Evolutionary conservation across 2,888 invertebrate genomes (phyloP).

Genomic region (Brassicogethes aeneus): DNA sequence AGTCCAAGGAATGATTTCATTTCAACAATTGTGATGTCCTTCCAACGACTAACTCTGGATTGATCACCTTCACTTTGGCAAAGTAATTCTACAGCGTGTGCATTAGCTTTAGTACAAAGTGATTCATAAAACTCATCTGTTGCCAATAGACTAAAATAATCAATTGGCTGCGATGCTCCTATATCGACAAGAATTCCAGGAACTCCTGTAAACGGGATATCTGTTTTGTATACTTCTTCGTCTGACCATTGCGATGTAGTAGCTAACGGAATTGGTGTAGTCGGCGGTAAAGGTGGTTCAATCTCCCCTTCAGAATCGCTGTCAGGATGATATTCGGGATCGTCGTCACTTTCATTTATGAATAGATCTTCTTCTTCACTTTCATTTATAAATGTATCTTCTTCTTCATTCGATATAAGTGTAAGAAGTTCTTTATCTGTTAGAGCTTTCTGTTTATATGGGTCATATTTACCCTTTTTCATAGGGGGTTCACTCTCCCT

Average conservation of each 20-base stretch:
- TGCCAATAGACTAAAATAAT: conserved; percentile 14
- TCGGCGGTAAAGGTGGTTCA: neutral
- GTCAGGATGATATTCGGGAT: conserved; percentile 5
- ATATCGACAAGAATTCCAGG: too few relatives aligned
- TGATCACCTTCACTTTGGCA: conserved; percentile 10
- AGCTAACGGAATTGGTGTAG: neutral
- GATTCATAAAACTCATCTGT: conserved; percentile 12
- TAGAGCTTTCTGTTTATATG: conserved; percentile 1
- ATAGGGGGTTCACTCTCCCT: too few relatives aligned
- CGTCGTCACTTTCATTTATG: conserved; percentile 9
- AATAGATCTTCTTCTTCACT: too few relatives aligned
- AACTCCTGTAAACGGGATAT: too few relatives aligned
- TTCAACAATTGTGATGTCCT: conserved; percentile 21
- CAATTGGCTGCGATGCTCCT: too few relatives aligned
- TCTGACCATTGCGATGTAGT: neutral
- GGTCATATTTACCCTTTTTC: conserved; percentile 2
- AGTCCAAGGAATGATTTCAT: conserved; percentile 31
- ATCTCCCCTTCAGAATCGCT: too few relatives aligned
- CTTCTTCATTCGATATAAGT: too few relatives aligned
- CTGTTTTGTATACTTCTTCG: too few relatives aligned
- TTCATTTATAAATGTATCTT: too few relatives aligned
- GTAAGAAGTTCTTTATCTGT: conserved; percentile 5
- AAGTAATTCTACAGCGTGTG: conserved; percentile 13
- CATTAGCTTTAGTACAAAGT: conserved; percentile 6
- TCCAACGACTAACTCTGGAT: conserved; percentile 24